These are phyloP conservation scores for Drosophila atroscutellata DNA, from an alignment of 2,888 invertebrate genomes.

Conservation along the genomic window DNA sequence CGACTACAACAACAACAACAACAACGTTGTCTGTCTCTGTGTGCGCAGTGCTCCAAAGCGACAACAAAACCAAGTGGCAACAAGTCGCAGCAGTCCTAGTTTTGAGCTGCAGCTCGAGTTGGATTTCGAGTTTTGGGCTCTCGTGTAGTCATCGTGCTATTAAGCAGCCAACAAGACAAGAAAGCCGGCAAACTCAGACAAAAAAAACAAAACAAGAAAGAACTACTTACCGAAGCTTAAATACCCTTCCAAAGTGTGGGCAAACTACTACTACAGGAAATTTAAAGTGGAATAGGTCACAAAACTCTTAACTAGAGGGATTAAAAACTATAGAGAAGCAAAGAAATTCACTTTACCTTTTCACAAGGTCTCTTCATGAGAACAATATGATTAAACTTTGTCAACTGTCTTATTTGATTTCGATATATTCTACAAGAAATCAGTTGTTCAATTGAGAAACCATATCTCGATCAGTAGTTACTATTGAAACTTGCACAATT, in stretches of 20 bases:
- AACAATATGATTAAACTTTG: neutral
- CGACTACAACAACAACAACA: neutral
- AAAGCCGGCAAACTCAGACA: constrained; percentile 41
- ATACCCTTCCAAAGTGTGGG: neutral
- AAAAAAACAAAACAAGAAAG: constrained; percentile 4
- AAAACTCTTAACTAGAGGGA: neutral
- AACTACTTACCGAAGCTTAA: neutral
- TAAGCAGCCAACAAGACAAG: constrained; percentile 62
- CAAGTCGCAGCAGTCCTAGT: constrained; percentile 37
- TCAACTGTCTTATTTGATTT: neutral
- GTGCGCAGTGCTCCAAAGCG: constrained; percentile 22
- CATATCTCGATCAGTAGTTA: neutral
- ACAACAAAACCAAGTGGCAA: constrained; percentile 27
- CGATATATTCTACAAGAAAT: neutral
- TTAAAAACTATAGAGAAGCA: neutral
- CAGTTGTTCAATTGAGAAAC: neutral
- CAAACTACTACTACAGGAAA: neutral
- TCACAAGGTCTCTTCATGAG: neutral
- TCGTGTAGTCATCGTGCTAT: constrained; percentile 75
- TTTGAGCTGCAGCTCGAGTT: constrained; percentile 31
- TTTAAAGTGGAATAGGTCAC: neutral
- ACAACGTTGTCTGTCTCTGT: constrained; percentile 1
- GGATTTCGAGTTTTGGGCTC: constrained; percentile 44
- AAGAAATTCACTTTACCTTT: neutral
- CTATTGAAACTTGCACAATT: neutral